A percentile compares a stretch with the other conserved stretches of the same genome.
Conservation (phyloP, 1,140 invertebrate genomes). For the Papilio machaon region DNA sequence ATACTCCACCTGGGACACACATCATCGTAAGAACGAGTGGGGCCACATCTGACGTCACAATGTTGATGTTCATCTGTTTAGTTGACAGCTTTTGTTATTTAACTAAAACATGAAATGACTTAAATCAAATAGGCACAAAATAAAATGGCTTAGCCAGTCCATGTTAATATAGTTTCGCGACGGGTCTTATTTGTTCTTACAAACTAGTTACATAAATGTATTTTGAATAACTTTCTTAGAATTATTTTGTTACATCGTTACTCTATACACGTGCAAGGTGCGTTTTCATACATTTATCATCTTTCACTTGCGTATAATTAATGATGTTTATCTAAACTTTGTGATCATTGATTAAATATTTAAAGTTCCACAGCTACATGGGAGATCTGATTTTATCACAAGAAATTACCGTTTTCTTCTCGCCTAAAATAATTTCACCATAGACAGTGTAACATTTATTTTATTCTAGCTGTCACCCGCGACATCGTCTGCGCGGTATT, state of each 20-base stretch:
- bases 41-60: not conserved
- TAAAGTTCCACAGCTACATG: not conserved
- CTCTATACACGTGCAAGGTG: not conserved
- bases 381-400: not conserved
- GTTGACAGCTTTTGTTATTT: not conserved
- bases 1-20: not conserved
- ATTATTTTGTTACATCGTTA: too few species aligned
- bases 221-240: too few species aligned
- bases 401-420: slow-evolving; percentile 7
- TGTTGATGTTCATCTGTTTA: not conserved
- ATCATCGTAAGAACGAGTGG: not conserved
- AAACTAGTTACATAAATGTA: too few species aligned
- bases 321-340: not conserved
- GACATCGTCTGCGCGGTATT: too few species aligned
- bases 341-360: slow-evolving; percentile 1
- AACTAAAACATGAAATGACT: not conserved
- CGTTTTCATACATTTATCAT: not conserved
- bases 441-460: not conserved
- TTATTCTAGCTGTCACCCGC: too few species aligned
- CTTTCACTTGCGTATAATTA: not conserved
- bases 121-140: too few species aligned
- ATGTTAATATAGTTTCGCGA: too few species aligned
- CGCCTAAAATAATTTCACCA: not conserved
- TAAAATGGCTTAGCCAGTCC: too few species aligned
- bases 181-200: too few species aligned